Evolutionary conservation across 2,888 invertebrate species (phyloP).

Genomic region (Nephrotoma appendiculata): DNA sequence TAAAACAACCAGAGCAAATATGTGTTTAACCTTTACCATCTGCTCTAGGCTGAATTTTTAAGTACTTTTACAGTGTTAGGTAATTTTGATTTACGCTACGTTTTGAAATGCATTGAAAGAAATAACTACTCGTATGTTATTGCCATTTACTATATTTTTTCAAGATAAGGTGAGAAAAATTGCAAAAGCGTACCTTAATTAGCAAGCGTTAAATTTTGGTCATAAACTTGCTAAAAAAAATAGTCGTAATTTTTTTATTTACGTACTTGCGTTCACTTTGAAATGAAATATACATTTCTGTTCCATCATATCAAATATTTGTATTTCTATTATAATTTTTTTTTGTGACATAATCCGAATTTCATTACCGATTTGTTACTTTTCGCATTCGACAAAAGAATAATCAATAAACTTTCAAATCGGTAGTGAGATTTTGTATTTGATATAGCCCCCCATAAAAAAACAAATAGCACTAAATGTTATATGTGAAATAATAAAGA

Average conservation of each 20-base stretch:
- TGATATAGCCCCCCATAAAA: conserved; percentile 1
- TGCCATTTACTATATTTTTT: too few species aligned
- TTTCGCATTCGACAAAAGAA: background rate
- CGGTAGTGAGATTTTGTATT: background rate
- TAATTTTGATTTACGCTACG: too few species aligned
- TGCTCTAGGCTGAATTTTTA: too few species aligned
- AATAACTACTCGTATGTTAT: too few species aligned
- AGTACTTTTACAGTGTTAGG: too few species aligned
- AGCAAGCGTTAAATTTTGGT: background rate
- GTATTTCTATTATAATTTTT: background rate
- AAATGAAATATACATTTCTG: background rate
- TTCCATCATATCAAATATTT: background rate
- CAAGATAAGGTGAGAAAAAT: too few species aligned
- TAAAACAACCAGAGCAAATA: too few species aligned
- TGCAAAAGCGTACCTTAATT: too few species aligned
- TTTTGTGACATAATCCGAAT: background rate
- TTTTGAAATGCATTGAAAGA: too few species aligned
- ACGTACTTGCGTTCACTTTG: background rate
- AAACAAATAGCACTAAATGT: background rate
- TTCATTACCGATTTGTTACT: background rate
- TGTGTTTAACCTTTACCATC: too few species aligned
- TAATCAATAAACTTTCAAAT: background rate
- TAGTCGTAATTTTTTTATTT: background rate
- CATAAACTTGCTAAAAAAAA: background rate
- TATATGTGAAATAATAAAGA: background rate